Base-by-base conservation (phyloP, 2,113 vertebrate species). In the Podilymbus podiceps region DNA sequence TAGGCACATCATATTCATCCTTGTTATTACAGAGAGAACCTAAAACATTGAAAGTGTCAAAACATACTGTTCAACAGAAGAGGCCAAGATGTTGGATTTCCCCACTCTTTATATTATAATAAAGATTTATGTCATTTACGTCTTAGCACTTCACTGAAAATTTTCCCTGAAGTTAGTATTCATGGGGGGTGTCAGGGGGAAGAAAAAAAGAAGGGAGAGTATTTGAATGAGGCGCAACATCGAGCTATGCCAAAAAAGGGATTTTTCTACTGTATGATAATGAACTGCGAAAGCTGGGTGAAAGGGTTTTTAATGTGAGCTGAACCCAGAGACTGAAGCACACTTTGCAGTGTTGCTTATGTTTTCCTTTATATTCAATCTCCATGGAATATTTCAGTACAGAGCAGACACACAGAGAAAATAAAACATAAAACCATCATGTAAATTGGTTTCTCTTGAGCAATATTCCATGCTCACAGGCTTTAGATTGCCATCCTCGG, bases 1-100 rank as follows among this genome's bases (percentile, higher is more conserved):
- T 85, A 67, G 85, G 92, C 87, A 92, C 83, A 87, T 96, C 60
- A 66, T 56, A 78, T 84, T 97, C 97, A 97, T 97, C 94, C 88
- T 72, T 96, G 69, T 68, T 95, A 95, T 96, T 97, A 68, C 78
- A 74, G 52, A 60, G 63, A 81, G 68, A 52, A 78, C 50, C 49
- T 47, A 66, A 87, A 95, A 50, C 19, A 12, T 4, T 59, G 42
- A 7, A 46, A 92, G 24, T 53, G 72, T 89, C 81, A 68, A 88
- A 95, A 88, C 40, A 77, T 33, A 76, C 80, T 22, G 9, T 68
- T 72, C 16, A 58, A 23, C 24, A 30, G 75, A 91, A 89, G 53
- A 90, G 46, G 55, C 44, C 60, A 84, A 42, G 31, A 44, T n/a
- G 31, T 28, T 88, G 66, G 30, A 28, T 89, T 19, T 95, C 24